Evolutionary conservation across 2,888 invertebrate genomes (phyloP).

Genomic region (Gastracanthus pulcherrimus): DNA sequence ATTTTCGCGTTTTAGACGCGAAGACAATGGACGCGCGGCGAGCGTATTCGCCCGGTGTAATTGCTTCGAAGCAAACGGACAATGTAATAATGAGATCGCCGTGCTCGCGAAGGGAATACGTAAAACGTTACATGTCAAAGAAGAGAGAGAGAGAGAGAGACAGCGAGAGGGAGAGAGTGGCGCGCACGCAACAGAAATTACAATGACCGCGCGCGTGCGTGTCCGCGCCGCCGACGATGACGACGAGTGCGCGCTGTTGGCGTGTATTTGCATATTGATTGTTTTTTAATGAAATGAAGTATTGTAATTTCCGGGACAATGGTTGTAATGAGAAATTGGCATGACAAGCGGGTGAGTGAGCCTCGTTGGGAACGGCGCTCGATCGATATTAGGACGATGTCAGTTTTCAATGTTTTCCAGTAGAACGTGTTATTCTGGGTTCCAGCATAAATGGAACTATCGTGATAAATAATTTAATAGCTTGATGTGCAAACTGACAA

Average conservation of each 20-base stretch:
- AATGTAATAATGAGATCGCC: neutral
- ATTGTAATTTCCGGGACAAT: neutral
- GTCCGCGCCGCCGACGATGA: neutral
- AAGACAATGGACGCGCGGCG: neutral
- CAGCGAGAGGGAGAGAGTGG: no score
- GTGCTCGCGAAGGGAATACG: neutral
- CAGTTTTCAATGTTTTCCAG: no score
- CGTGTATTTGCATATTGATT: constrained; percentile 14
- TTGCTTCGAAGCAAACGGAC: neutral
- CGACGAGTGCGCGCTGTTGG: no score
- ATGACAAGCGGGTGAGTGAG: neutral
- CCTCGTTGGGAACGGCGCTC: no score
- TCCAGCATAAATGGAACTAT: no score
- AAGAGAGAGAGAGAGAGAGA: no score
- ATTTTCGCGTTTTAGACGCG: neutral
- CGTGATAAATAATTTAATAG: no score
- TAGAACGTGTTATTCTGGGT: no score
- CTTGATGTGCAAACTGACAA: no score
- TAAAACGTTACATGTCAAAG: neutral
- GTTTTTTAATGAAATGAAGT: neutral
- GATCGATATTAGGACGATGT: no score
- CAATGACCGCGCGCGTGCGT: neutral
- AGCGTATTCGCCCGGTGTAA: no score
- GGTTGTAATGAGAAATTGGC: neutral
- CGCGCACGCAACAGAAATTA: neutral